phyloP scores from a whole-genome alignment of 2,888 invertebrate species.

The Idaea aversata region DNA sequence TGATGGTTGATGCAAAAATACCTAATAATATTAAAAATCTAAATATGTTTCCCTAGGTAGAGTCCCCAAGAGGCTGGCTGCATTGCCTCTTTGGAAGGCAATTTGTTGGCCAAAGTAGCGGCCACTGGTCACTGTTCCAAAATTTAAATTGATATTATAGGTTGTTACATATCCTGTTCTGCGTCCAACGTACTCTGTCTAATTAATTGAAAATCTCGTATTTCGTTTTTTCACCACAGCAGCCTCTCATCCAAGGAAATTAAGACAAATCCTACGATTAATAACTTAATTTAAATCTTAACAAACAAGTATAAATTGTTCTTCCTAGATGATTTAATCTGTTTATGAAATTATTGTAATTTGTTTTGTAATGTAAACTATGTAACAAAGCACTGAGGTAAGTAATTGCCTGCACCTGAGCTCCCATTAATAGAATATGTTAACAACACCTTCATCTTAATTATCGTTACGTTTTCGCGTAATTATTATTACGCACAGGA shows the following conservation, averaged over 20 bases:
- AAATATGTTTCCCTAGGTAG: too few species aligned
- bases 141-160: too few species aligned
- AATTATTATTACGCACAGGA: not conserved
- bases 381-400: not conserved
- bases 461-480: not conserved
- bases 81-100: too few species aligned
- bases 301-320: not conserved
- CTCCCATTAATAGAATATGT: not conserved
- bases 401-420: not conserved
- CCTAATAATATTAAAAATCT: too few species aligned
- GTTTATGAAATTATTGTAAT: not conserved
- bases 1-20: too few species aligned
- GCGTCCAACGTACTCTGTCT: too few species aligned
- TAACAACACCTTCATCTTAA: not conserved
- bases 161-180: too few species aligned
- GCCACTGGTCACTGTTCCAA: too few species aligned
- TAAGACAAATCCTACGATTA: not conserved
- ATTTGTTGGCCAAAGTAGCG: too few species aligned
- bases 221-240: not conserved
- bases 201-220: not conserved
- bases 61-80: too few species aligned
- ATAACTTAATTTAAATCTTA: not conserved
- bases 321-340: not conserved
- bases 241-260: not conserved
- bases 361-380: not conserved